Conservation (phyloP, 2,797 vertebrate species). For the Sebastiscus albofasciatus region DNA sequence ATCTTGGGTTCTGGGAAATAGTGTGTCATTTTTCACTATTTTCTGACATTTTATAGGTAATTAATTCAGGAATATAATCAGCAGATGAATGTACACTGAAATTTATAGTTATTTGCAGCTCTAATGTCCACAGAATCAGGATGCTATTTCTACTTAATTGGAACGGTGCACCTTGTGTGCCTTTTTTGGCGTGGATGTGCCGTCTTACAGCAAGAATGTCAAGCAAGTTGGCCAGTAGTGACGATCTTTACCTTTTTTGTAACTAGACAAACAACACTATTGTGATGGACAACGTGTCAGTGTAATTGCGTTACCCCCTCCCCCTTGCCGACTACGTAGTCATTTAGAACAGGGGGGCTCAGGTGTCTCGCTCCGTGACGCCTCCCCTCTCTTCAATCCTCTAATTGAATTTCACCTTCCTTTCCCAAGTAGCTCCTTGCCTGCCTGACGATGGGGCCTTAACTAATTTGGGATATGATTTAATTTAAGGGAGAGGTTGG, state of each 20-base stretch:
- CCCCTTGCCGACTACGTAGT: slow-evolving; percentile 52
- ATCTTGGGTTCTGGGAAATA: too few species aligned
- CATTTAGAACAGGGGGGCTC: slow-evolving; percentile 73
- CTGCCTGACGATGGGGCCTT: slow-evolving; percentile 63
- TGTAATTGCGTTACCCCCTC: slow-evolving; percentile 74
- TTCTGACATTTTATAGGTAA: background rate
- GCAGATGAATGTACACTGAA: background rate
- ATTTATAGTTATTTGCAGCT: background rate
- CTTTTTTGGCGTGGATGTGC: background rate
- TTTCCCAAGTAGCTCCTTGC: slow-evolving; percentile 67
- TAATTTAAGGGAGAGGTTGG: slow-evolving; percentile 62
- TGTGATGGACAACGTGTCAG: slow-evolving; percentile 73
- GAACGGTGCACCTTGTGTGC: background rate
- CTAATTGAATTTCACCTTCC: slow-evolving; percentile 80
- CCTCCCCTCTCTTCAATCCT: slow-evolving; percentile 64
- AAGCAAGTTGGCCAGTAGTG: slow-evolving; percentile 12
- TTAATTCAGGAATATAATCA: background rate
- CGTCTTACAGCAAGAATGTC: slow-evolving; percentile 33
- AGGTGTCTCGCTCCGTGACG: slow-evolving; percentile 75
- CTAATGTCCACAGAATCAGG: background rate
- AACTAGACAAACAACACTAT: slow-evolving; percentile 64
- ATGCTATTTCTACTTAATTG: background rate
- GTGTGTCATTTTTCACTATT: too few species aligned
- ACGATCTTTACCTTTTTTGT: slow-evolving; percentile 47
- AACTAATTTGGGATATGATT: slow-evolving; percentile 75